A percentile compares a stretch with the other conserved stretches of the same genome.
Evolutionary conservation across 2,888 invertebrate genomes (phyloP).

Genomic region (Brassicogethes aeneus): DNA sequence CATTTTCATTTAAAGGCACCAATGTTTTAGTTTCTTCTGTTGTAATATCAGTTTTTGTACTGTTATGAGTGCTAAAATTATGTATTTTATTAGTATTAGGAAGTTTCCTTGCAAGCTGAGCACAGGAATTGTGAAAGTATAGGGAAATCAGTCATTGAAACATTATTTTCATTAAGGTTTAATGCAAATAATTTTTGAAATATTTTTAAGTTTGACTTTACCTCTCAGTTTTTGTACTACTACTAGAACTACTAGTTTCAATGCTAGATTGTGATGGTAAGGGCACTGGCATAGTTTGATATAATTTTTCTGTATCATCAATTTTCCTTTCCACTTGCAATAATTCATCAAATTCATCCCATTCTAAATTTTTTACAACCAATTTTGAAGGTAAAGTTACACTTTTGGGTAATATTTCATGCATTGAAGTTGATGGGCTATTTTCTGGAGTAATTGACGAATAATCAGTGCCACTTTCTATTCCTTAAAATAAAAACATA

Average conservation of each 20-base stretch:
- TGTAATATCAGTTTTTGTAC: conserved; percentile 11
- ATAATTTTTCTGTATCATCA: conserved; percentile 54
- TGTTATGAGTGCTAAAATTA: too few relatives aligned
- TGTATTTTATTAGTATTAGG: too few relatives aligned
- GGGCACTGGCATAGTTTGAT: conserved; percentile 62
- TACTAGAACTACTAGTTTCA: conserved; percentile 31
- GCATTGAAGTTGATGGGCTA: conserved; percentile 23
- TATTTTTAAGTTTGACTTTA: too few relatives aligned
- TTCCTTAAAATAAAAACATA: conserved; percentile 6
- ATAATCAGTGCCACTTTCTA: conserved; percentile 28
- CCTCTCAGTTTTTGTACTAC: conserved; percentile 16
- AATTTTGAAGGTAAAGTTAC: conserved; percentile 58
- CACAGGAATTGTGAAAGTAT: too few relatives aligned
- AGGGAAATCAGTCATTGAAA: too few relatives aligned
- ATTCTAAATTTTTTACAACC: conserved; percentile 54
- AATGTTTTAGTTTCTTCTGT: conserved; percentile 19
- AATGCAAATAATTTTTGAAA: too few relatives aligned
- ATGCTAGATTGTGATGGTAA: conserved; percentile 47
- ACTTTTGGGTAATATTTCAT: conserved; percentile 29
- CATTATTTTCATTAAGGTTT: too few relatives aligned
- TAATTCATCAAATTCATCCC: conserved; percentile 64
- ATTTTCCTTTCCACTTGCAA: conserved; percentile 58
- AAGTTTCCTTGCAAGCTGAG: too few relatives aligned
- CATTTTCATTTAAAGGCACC: conserved; percentile 19
- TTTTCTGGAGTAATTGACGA: conserved; percentile 18